Conservation (phyloP, 2,797 vertebrate genomes). For the Neoniphon sammara region DNA sequence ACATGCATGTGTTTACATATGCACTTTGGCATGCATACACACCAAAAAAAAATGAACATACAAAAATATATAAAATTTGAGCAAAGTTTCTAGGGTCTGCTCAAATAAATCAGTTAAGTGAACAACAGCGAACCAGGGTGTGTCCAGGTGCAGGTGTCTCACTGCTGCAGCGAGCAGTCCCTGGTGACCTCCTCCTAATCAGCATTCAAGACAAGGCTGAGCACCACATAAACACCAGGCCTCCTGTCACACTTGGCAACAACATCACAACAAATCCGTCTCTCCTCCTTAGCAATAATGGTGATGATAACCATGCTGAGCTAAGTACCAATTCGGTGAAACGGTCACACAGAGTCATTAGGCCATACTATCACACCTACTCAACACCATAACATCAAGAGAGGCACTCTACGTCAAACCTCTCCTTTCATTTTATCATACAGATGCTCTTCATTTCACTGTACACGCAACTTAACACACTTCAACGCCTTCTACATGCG, state of each 20-base stretch:
- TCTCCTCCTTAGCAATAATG: neutral
- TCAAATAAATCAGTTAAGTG: slow-evolving; percentile 11
- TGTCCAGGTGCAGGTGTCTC: slow-evolving; percentile 29
- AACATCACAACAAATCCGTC: neutral
- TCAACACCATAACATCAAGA: slow-evolving; percentile 1
- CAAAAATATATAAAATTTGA: slow-evolving; percentile 1
- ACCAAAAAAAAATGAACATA: neutral
- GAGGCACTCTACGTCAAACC: neutral
- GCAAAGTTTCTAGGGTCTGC: slow-evolving; percentile 10
- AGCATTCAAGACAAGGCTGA: slow-evolving; percentile 52
- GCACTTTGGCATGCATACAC: neutral
- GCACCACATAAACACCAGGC: slow-evolving; percentile 10
- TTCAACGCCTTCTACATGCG: neutral
- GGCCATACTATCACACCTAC: neutral
- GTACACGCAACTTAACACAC: neutral
- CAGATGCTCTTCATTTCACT: too few species aligned
- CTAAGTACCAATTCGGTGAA: slow-evolving; percentile 13
- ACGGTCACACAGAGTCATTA: neutral
- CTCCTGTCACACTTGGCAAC: neutral
- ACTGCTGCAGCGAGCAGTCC: slow-evolving; percentile 27
- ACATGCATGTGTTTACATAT: too few species aligned
- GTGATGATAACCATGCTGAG: neutral
- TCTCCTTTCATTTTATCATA: too few species aligned
- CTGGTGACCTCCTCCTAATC: slow-evolving; percentile 48
- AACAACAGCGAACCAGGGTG: neutral